phyloP scores from a whole-genome alignment of 2,113 vertebrate genomes.

The Montifringilla adamsi region DNA sequence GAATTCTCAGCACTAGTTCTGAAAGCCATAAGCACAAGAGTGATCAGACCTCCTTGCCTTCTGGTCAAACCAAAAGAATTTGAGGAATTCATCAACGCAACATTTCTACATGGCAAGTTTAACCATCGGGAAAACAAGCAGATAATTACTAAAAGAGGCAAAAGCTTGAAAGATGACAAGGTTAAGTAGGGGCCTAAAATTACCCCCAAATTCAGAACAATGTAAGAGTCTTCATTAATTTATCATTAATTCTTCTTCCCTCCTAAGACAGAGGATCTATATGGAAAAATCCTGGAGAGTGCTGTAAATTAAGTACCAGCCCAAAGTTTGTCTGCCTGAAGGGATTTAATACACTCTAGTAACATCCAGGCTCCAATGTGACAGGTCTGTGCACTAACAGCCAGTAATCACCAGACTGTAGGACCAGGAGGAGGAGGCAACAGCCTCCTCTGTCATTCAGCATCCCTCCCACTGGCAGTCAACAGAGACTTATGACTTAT shows the following conservation, averaged over 20 bases:
- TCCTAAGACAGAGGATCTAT: neutral
- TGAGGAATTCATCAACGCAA: neutral
- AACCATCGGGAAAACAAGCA: neutral
- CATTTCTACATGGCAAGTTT: neutral
- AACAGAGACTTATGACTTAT: rapidly evolving
- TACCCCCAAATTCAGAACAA: neutral
- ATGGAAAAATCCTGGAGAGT: neutral
- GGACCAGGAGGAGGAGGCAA: neutral
- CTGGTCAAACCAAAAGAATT: neutral
- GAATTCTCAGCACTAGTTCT: neutral
- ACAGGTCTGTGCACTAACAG: neutral
- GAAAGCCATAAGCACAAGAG: rapidly evolving
- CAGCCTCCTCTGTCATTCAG: neutral
- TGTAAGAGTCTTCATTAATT: neutral
- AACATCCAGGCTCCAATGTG: neutral
- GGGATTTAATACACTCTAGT: neutral
- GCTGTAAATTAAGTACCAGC: neutral
- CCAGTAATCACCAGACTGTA: neutral
- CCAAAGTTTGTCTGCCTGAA: neutral
- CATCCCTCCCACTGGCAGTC: neutral
- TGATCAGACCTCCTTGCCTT: neutral
- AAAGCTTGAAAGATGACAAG: neutral
- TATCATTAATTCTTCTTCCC: neutral
- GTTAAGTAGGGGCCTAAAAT: neutral
- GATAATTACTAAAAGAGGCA: neutral